These are phyloP conservation scores for Hoplodrina blanda DNA, from an alignment of 2,888 invertebrate species.

Conservation along the genomic window DNA sequence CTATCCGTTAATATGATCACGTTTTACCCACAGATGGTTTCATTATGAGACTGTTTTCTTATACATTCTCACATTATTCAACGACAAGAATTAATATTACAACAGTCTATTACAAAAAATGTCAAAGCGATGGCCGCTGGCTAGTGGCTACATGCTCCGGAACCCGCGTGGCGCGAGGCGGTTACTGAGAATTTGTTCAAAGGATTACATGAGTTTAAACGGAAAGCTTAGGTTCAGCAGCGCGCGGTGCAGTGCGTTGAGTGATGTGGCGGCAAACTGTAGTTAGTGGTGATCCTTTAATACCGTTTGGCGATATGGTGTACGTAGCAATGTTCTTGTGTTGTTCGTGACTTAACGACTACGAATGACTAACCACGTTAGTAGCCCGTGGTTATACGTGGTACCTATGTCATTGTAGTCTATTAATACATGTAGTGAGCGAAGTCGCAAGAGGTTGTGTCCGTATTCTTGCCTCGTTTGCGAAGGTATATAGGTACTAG, in stretches of 20 bases:
- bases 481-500: not conserved
- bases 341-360: no score
- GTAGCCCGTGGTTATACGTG: no score
- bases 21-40: constrained; percentile 1
- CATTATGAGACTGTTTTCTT: constrained; percentile 1
- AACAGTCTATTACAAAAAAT: not conserved
- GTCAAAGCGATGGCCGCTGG: not conserved
- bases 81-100: not conserved
- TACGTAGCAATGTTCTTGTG: no score
- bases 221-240: not conserved
- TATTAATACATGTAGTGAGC: not conserved
- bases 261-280: no score
- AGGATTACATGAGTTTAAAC: not conserved
- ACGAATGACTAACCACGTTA: no score
- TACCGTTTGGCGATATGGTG: no score
- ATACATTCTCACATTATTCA: not conserved
- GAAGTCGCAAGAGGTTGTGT: not conserved
- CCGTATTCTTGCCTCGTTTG: no score
- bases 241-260: not conserved
- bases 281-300: no score
- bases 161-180: no score
- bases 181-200: not conserved
- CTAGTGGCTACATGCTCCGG: not conserved
- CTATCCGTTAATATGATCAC: constrained; percentile 30
- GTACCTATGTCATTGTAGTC: no score